phyloP scores from a whole-genome alignment of 2,797 vertebrate species.

The Coluber constrictor region DNA sequence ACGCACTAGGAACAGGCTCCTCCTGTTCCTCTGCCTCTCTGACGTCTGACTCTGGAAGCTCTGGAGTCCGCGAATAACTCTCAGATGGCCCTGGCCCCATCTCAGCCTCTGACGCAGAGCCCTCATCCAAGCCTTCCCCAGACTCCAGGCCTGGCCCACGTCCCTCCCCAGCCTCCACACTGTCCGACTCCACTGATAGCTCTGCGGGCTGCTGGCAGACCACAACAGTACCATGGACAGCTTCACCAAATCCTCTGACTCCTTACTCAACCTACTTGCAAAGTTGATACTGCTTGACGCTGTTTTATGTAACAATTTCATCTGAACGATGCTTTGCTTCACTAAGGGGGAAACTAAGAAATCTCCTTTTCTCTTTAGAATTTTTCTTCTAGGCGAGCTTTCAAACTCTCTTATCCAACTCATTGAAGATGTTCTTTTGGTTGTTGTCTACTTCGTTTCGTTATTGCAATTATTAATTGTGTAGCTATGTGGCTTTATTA shows the following conservation, averaged over 20 bases:
- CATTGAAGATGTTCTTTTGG: background rate
- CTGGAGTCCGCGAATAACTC: too few relatives aligned
- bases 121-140: too few relatives aligned
- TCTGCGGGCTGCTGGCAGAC: too few relatives aligned
- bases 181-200: too few relatives aligned
- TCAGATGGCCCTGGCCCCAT: too few relatives aligned
- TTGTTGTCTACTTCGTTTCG: background rate
- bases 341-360: background rate
- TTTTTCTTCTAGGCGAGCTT: background rate
- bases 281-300: background rate
- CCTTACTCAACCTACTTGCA: background rate
- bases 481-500: background rate
- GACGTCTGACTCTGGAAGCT: too few relatives aligned
- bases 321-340: background rate
- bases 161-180: too few relatives aligned
- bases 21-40: too few relatives aligned
- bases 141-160: too few relatives aligned
- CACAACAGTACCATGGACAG: background rate
- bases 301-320: background rate
- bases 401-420: background rate
- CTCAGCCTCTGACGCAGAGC: too few relatives aligned
- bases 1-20: too few relatives aligned
- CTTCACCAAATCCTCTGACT: background rate
- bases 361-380: background rate
- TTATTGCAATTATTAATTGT: background rate